These are phyloP conservation scores for Leptopterna dolabrata DNA, from an alignment of 2,888 invertebrate genomes.

Conservation along the genomic window DNA sequence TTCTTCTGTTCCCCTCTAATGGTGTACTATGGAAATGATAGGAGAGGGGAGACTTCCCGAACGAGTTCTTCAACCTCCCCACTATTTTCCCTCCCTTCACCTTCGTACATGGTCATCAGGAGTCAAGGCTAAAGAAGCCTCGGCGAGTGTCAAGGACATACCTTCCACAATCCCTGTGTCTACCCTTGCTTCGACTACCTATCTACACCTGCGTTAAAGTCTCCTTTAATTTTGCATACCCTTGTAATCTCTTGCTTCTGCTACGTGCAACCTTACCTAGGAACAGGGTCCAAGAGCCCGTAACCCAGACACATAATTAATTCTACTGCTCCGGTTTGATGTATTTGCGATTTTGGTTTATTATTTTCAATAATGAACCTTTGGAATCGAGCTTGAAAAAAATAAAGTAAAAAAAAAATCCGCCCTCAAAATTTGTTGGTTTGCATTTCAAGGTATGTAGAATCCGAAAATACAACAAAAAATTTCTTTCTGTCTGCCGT, in stretches of 20 bases:
- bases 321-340: too few relatives aligned
- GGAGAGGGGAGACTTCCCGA: not conserved
- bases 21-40: not conserved
- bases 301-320: too few relatives aligned
- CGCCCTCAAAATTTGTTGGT: too few relatives aligned
- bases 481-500: too few relatives aligned
- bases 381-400: too few relatives aligned
- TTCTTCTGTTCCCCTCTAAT: not conserved
- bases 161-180: not conserved
- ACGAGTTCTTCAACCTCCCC: slow-evolving; percentile 39
- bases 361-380: too few relatives aligned
- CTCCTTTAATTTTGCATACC: not conserved
- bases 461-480: too few relatives aligned
- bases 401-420: too few relatives aligned
- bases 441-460: too few relatives aligned
- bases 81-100: not conserved
- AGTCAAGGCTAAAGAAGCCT: slow-evolving; percentile 35
- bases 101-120: slow-evolving; percentile 29
- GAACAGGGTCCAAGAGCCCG: too few relatives aligned
- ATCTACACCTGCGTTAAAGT: slow-evolving; percentile 10
- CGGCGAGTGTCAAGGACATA: slow-evolving; percentile 32
- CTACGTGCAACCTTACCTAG: not conserved
- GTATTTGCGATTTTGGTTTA: too few relatives aligned
- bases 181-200: not conserved
- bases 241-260: not conserved